Evolutionary conservation across 2,113 vertebrate species (phyloP), one percentile per base, ranked within the genome.

Genomic region (Esox niger): DNA sequence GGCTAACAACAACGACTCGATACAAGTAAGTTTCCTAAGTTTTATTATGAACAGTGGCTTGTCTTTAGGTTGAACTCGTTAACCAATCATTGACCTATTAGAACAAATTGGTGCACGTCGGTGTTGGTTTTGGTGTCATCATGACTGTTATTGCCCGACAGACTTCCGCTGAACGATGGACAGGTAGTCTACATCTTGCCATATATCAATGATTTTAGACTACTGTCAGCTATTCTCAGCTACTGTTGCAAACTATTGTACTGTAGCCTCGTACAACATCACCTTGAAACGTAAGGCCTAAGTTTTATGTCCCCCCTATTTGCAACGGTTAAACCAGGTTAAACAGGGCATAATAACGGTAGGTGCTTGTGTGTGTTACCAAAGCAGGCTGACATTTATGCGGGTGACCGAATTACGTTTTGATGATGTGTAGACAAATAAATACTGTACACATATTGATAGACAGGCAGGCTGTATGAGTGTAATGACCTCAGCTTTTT

Each of bases 1-100:
- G 88, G 87, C 88, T 74, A 88, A 86, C 20, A 85, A 85, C 61
- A 83, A 80, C 81, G 88, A 87, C 72, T 76, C 29, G 10, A 55
- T 87, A 64, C 86, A 88, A 52, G 88, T 90, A 71, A 87, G 83
- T 87, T 82, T 66, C 0, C 1, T 9, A 71, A 75, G 60, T 25
- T 62, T 15, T 2, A 4, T 29, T n/a, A 9, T 26, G 25, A 25
- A 25, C 55, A 25, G 23, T 0, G 11, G 25, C 23, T 47, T 17
- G 23, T n/a, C 64, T 75, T 63, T 8, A 52, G 6, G 11, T 26
- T 13, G 2, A 21, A 52, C 47, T 7, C 21, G 6, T 5, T 57
- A 57, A 25, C 13, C 21, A 8, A 11, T 6, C 23, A 11, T 23
- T 57, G 21, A 27, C 9, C 23, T 25, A 57, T 57, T 57, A 23